These are phyloP conservation scores for Chrysochloris asiatica DNA, from an alignment of 2,113 vertebrate species.

Conservation along the genomic window DNA sequence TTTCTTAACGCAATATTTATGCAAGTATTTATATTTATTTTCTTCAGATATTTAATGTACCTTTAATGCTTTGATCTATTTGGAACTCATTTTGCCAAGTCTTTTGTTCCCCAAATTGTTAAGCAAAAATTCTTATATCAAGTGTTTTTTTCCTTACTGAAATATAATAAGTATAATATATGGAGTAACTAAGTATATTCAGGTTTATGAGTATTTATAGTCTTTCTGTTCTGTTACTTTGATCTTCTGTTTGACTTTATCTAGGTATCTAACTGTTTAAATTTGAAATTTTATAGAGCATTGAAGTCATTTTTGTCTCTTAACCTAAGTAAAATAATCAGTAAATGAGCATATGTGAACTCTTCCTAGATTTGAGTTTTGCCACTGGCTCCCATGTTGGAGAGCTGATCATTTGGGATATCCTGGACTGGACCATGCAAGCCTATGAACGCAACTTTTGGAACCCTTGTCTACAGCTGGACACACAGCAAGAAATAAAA, in stretches of 20 bases:
- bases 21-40: not conserved
- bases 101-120: not conserved
- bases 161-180: not conserved
- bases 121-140: not conserved
- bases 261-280: not conserved
- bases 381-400: slow-evolving; percentile 94
- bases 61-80: slow-evolving; percentile 10
- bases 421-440: slow-evolving; percentile 89
- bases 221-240: not conserved
- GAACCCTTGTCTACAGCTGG: slow-evolving; percentile 86
- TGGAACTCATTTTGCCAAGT: slow-evolving; percentile 4
- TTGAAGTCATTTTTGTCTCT: not conserved
- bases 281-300: not conserved
- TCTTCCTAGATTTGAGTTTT: slow-evolving; percentile 87
- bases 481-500: slow-evolving; percentile 89
- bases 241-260: not conserved
- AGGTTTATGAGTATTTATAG: not conserved
- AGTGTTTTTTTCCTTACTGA: not conserved
- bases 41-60: not conserved
- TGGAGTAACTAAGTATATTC: not conserved
- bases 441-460: slow-evolving; percentile 91
- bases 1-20: not conserved
- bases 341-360: not conserved
- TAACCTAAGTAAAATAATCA: not conserved
- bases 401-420: slow-evolving; percentile 95